Evolutionary conservation across 1,140 invertebrate genomes (phyloP), one percentile per base, ranked within the genome.

Genomic region (Diorhabda elongata): DNA sequence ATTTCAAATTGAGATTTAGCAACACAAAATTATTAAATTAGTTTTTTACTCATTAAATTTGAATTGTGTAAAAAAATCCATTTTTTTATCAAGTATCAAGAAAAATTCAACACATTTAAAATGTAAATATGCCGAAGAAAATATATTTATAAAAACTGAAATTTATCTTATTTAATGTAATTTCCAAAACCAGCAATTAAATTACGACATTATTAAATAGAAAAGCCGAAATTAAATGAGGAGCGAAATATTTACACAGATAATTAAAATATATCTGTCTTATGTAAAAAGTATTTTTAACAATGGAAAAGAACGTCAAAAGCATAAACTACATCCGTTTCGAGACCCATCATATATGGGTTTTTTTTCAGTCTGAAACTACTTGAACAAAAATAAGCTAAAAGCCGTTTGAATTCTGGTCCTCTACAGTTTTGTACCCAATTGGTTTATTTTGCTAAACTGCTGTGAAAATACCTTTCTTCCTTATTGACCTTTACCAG

Each of bases 341-440:
- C n/a, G 3, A n/a, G 47, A n/a, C 47, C 47, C 47, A 52, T 52
- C 47, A 52, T 52, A 42, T 26, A 60, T 26, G n/a, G 58, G 58
- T 5, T 60, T 60, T 26, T 26, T 42, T 6, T 8, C 26, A 7
- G 26, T 42, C 3, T 60, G 42, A 11, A 60, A 6, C n/a, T 60
- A 42, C 58, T 60, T 60, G 8, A 60, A 64, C 43, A 64, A 56
- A 44, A 43, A 43, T 57, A 64, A 64, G 42, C 45, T 5, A 64
- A 64, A 64, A 64, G 45, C 43, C 26, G 26, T 26, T 45, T 26
- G 11, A 47, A 47, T 41, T 41, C 63, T 64, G 63, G 63, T 64
- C 63, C 63, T 64, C 44, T 26, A 64, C 63, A 64, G 63, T 62
- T 62, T 52, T 52, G 47, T 52, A 52, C 47, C 47, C 6, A 52